Percentiles rank a stretch among this genome's conserved stretches.
phyloP scores from a whole-genome alignment of 1,140 invertebrate species.

The Acromyrmex heyeri region DNA sequence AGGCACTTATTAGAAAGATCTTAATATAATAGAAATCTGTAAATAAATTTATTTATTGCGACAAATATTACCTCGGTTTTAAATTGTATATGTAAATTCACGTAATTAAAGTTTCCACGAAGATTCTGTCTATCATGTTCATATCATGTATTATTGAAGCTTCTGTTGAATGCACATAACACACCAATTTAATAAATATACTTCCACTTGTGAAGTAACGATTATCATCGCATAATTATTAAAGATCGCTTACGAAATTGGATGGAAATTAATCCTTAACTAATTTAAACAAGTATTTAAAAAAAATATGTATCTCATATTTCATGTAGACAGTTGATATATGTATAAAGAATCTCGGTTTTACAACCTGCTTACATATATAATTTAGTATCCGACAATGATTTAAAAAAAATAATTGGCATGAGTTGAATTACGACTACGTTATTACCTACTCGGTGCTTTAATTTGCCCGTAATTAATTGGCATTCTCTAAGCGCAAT shows the following conservation, averaged over 20 bases:
- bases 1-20: too few species aligned
- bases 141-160: background rate
- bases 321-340: background rate
- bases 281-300: conserved; percentile 2
- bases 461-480: conserved; percentile 25
- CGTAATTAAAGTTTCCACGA: background rate
- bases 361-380: background rate
- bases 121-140: background rate
- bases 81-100: background rate
- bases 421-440: background rate
- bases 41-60: too few species aligned
- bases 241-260: background rate
- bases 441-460: conserved; percentile 17
- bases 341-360: background rate
- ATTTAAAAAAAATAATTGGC: conserved; percentile 13
- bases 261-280: background rate
- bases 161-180: background rate
- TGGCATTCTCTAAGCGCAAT: conserved; percentile 1
- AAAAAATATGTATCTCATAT: background rate
- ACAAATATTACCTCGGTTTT: too few species aligned
- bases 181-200: background rate
- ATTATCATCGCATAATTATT: background rate
- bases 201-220: background rate
- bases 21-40: too few species aligned
- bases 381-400: conserved; percentile 30